phyloP scores from a whole-genome alignment of 2,888 invertebrate genomes.

The Phyllotreta cruciferae region DNA sequence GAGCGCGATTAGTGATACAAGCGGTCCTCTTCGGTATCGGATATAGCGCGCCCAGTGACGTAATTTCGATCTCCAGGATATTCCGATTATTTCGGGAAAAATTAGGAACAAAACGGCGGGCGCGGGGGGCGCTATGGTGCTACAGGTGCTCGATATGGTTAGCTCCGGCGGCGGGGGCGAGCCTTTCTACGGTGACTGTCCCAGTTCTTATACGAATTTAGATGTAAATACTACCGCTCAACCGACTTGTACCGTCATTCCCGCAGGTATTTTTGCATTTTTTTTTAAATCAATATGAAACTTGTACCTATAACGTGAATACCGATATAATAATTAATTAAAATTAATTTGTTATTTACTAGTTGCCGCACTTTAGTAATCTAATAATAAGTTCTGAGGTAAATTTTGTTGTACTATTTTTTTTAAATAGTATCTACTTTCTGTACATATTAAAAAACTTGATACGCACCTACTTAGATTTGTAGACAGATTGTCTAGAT shows the following conservation, averaged over 20 bases:
- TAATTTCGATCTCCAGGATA: slow-evolving; percentile 12
- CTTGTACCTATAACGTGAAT: no score
- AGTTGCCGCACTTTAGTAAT: no score
- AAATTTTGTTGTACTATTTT: no score
- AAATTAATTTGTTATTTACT: no score
- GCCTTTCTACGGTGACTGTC: slow-evolving; percentile 74
- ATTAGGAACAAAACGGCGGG: slow-evolving; percentile 56
- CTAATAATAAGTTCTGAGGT: no score
- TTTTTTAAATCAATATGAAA: no score
- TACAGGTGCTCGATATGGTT: slow-evolving; percentile 73
- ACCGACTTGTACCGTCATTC: slow-evolving; percentile 59
- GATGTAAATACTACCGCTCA: slow-evolving; percentile 59
- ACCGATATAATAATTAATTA: no score
- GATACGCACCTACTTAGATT: no score
- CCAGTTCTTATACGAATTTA: slow-evolving; percentile 59
- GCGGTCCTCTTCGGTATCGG: not conserved
- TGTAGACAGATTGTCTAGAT: no score
- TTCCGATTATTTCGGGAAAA: slow-evolving; percentile 20
- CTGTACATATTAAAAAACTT: no score
- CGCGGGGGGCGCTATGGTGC: slow-evolving; percentile 73
- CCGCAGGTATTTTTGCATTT: slow-evolving; percentile 51
- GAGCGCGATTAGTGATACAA: slow-evolving; percentile 10
- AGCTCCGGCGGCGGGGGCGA: slow-evolving; percentile 69
- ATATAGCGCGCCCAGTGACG: slow-evolving; percentile 20
- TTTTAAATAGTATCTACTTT: no score